Conservation (phyloP, 2,797 vertebrate genomes). For the Muraenolepis orangiensis region DNA sequence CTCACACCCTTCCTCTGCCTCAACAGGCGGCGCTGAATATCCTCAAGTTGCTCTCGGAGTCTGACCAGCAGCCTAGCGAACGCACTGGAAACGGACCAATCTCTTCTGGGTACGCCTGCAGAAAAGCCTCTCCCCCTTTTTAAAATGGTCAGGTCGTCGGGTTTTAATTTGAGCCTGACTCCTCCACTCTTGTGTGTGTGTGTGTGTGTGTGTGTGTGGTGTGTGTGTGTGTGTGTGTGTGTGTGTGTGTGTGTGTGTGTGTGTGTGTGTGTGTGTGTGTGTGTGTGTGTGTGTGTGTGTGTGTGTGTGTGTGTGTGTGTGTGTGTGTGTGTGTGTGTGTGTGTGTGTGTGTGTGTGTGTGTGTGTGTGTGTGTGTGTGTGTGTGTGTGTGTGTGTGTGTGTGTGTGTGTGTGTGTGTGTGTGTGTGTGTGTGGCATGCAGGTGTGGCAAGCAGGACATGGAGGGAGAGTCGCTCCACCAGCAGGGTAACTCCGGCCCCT, state of each 20-base stretch:
- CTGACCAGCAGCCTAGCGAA: constrained; percentile 92
- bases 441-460: constrained; percentile 86
- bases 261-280: too few species aligned
- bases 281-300: too few species aligned
- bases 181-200: too few species aligned
- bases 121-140: too few species aligned
- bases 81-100: constrained; percentile 93
- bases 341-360: background rate
- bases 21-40: constrained; percentile 94
- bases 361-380: background rate
- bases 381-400: background rate
- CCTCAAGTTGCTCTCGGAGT: constrained; percentile 94
- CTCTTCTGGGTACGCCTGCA: constrained; percentile 86
- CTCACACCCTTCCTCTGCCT: background rate
- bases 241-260: background rate
- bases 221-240: too few species aligned
- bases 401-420: background rate
- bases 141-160: too few species aligned
- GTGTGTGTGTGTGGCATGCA: constrained; percentile 33
- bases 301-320: too few species aligned
- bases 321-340: background rate
- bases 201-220: too few species aligned
- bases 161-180: too few species aligned
- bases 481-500: constrained; percentile 87
- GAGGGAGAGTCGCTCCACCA: constrained; percentile 81